Evolutionary conservation across 2,797 vertebrate species (phyloP), one percentile per base, ranked within the genome.

Genomic region (Poeciliopsis gracilis): DNA sequence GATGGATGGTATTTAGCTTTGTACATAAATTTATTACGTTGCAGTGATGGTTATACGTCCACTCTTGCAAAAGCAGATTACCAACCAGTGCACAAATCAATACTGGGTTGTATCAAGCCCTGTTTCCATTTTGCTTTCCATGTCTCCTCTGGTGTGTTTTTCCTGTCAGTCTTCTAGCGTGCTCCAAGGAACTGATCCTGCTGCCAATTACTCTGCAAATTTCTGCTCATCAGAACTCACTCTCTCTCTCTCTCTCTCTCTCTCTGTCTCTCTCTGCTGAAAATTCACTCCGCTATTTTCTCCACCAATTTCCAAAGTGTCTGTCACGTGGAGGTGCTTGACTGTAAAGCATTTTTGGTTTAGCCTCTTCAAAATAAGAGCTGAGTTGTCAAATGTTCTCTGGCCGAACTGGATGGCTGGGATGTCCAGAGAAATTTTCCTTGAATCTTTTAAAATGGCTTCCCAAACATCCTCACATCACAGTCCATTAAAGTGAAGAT

Each of bases 161-260:
- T 46, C 13, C 15, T 70, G 67, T 46, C 67, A 45, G 41, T 70
- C 63, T 46, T 70, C 25, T 3, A 16, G 12, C 4, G 3, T 2
- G 41, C 43, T 70, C 23, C 41, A 45, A 43, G 67, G 43, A 46
- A 46, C 67, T 70, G 41, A 70, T 70, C 67, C 25, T 28, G 67
- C 67, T 70, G 67, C 20, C 63, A 67, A 67, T 67, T 67, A 67
- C 20, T 41, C 63, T 67, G 63, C 63, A 67, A 67, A 67, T 67
- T 41, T 41, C 63, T 67, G 63, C 41, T 45, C 67, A 46, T 70
- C 67, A 70, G 25, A 46, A 25, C 67, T 45, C 41, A 8, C 9
- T 70, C 38, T 28, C 7, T 53, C 7, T 25, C 23, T 45, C 66
- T 41, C 38, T 43, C 23, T 6, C 18, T 43, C 10, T 69, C 36